Base-by-base conservation (phyloP, 2,113 vertebrate genomes). In the Brienomyrus brachyistius region DNA sequence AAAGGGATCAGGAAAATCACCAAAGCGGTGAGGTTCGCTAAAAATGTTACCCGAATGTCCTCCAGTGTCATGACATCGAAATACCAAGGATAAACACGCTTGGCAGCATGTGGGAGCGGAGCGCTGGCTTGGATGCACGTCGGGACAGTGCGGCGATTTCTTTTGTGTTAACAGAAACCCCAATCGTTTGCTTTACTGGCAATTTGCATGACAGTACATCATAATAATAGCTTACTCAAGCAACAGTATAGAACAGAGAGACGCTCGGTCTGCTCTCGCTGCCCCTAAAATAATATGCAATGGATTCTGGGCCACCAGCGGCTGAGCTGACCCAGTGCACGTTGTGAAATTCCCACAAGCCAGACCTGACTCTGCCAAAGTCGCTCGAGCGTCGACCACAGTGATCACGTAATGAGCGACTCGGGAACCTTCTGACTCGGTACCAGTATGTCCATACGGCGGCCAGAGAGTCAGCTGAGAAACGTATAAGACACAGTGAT, bases 171-270 rank as follows among this genome's bases (percentile, higher is more conserved):
- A 80, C 74, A 80, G 13, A 35, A 43, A 43, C 35, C 35, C 35
- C 52, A 21, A 9, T 82, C 80, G 0, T 70, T 13, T 27, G 40
- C 52, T 84, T 66, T 50, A 54, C 89, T 83, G 80, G 19, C 51
- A 50, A 13, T 52, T 43, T 17, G 89, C 89, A 51, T 27, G 62
- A 62, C n/a, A 56, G 77, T 85, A 43, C 56, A 50, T 62, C 89
- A 85, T 62, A 85, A 89, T 89, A 85, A 89, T 15, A 85, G 52
- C 35, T 47, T 23, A 85, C 77, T 85, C 89, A 62, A 70, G 62
- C 62, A 70, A 31, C 27, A 70, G 62, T 27, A 4, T 10, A 11
- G n/a, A 31, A 2, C 10, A 31, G n/a, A 31, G 51, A 43, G 54
- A 85, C 52, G 83, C 5, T 35, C 17, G 0, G 74, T 43, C 35